A percentile compares a stretch with the other conserved stretches of the same genome.
Evolutionary conservation across 2,888 invertebrate species (phyloP).

Genomic region (Masnerella sp.): DNA sequence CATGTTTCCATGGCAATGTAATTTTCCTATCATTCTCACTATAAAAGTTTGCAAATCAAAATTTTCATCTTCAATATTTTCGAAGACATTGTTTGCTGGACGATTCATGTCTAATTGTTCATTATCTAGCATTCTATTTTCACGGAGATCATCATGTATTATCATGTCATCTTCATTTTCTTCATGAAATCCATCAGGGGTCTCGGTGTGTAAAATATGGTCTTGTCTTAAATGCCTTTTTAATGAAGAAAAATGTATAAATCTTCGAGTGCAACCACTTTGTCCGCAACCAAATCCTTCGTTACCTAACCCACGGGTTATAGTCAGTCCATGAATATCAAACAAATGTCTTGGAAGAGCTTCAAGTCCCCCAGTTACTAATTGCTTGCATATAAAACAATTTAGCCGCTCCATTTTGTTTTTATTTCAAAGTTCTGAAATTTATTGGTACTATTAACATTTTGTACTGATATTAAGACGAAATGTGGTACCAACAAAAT

Average conservation of each 20-base stretch:
- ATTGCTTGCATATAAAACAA: constrained; percentile 19
- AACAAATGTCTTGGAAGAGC: constrained; percentile 5
- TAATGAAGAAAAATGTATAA: constrained; percentile 6
- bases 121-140: not conserved
- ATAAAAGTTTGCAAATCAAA: constrained; percentile 2
- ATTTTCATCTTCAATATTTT: not conserved
- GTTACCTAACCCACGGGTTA: constrained; percentile 1
- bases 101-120: not conserved
- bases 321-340: constrained; percentile 10
- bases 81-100: too few relatives aligned
- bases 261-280: constrained; percentile 4
- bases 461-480: not conserved
- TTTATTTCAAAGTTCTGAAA: not conserved
- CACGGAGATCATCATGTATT: not conserved
- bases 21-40: not conserved
- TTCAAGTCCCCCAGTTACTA: not conserved
- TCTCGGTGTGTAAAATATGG: not conserved
- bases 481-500: too few relatives aligned
- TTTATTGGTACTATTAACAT: not conserved
- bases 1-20: not conserved
- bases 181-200: not conserved
- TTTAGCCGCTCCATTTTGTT: constrained; percentile 9
- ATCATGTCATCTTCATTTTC: not conserved
- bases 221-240: not conserved
- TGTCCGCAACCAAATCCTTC: not conserved